Percentiles rank a stretch among this genome's conserved stretches.
These are phyloP conservation scores for Dendrocincla fuliginosa DNA, from an alignment of 2,797 vertebrate species.

Conservation along the genomic window DNA sequence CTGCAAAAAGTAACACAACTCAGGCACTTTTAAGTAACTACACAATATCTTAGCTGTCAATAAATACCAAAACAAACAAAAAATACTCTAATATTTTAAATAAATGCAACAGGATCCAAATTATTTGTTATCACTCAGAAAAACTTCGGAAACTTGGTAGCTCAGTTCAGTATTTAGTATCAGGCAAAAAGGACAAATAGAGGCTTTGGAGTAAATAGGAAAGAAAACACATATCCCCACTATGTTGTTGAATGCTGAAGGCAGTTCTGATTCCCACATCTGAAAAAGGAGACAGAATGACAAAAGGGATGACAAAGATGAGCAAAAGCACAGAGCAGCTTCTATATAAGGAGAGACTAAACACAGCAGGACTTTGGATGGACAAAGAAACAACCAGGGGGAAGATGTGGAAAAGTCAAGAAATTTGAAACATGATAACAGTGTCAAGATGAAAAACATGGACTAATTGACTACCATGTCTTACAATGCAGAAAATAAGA, in stretches of 20 bases:
- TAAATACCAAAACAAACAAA: neutral
- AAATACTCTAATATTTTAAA: neutral
- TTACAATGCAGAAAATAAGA: neutral
- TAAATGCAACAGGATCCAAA: neutral
- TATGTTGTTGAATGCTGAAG: neutral
- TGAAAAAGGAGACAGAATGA: constrained; percentile 53
- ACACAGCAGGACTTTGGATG: neutral
- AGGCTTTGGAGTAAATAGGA: neutral
- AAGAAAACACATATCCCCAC: neutral
- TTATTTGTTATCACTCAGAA: neutral
- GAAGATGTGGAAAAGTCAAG: neutral
- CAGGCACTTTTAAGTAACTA: neutral
- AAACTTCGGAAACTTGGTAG: neutral
- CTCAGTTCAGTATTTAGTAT: neutral
- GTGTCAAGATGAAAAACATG: neutral
- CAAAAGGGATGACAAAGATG: constrained; percentile 18
- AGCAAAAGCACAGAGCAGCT: constrained; percentile 8
- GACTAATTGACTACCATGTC: accelerated
- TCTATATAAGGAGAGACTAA: constrained; percentile 10
- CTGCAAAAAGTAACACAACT: neutral
- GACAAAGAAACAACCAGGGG: neutral
- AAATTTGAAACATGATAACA: neutral
- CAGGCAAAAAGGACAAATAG: neutral
- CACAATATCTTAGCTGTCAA: neutral
- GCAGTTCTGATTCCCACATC: neutral